Evolutionary conservation across 2,888 invertebrate genomes (phyloP), one percentile per base, ranked within the genome.

Genomic region (Stenurella melanura): DNA sequence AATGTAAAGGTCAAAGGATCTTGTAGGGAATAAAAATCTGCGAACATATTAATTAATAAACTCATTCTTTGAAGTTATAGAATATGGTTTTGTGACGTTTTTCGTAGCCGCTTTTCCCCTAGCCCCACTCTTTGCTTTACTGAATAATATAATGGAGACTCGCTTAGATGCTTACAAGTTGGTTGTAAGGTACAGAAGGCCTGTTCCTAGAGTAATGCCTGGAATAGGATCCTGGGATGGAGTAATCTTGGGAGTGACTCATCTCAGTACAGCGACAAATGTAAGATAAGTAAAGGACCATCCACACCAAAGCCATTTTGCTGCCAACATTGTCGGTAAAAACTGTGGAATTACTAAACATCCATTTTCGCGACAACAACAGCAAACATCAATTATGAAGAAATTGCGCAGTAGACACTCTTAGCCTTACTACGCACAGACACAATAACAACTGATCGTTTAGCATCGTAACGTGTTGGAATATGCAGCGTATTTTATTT

Each of bases 101-200:
- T 94, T 93, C 86, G 93, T 93, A 34, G 91, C 92, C 11, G 93
- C 93, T 0, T 93, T 93, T 85, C 93, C 93, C 0, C 87, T 94
- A 67, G 93, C 93, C n/a, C 93, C 93, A 0, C 85, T 93, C 18
- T 92, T 92, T 84, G 93, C 93, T 1, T 86, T 93, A 34, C 73
- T 93, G 57, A 93, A 93, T 85, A 94, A 93, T 85, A 87, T 93
- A 67, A 88, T 93, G 50, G 93, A 93, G 87, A 90, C 93, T 69
- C 88, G 89, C 30, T 68, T 83, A 17, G 85, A 86, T 64, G 85
- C 87, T 6, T 81, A 78, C 18, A 85, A 85, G 73, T 76, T 85
- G 12, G 74, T 84, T 15, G 80, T 75, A 58, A 60, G 74, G 15
- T 82, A 81, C 50, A 76, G 87, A 68, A 78, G 87, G 76, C 83